Percentiles rank a stretch among this genome's conserved stretches.
These are phyloP conservation scores for Pocillopora grandis DNA, from an alignment of 92 coral and sea anemone genomes.

Conservation along the genomic window DNA sequence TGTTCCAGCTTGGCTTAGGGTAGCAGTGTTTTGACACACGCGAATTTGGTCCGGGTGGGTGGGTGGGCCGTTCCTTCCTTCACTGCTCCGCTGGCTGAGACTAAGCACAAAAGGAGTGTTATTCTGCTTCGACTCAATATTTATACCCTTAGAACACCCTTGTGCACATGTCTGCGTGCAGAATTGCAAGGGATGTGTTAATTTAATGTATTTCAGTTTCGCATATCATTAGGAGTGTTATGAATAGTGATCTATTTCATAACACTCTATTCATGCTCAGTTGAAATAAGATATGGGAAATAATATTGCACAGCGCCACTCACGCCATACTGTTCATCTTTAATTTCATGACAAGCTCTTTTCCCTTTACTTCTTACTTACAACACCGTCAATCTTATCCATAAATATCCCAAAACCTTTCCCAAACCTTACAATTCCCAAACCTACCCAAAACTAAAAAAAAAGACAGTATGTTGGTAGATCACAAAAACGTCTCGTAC, in stretches of 20 bases:
- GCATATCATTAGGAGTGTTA: conserved; percentile 4
- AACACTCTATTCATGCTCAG: conserved; percentile 20
- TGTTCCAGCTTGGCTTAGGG: conserved; percentile 1
- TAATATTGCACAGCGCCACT: no score
- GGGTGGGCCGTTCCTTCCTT: conserved; percentile 6
- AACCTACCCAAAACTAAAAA: no score
- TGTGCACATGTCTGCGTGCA: not conserved
- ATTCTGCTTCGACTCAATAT: conserved; percentile 6
- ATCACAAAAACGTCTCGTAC: no score
- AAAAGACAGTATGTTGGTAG: no score
- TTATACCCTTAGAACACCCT: conserved; percentile 17
- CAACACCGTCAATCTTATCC: no score
- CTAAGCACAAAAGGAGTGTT: conserved; percentile 9
- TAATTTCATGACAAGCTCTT: no score
- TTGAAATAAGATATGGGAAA: not conserved
- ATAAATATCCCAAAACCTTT: no score
- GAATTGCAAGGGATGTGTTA: not conserved
- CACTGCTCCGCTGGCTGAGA: conserved; percentile 24
- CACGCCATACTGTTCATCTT: no score
- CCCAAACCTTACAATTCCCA: no score
- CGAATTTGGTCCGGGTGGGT: not conserved
- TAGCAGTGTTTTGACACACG: not conserved
- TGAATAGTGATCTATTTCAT: not conserved
- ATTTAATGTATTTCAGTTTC: not conserved
- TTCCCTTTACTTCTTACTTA: no score